Conservation (phyloP, 2,888 invertebrate genomes). For the Torymus aiolomorphi region DNA sequence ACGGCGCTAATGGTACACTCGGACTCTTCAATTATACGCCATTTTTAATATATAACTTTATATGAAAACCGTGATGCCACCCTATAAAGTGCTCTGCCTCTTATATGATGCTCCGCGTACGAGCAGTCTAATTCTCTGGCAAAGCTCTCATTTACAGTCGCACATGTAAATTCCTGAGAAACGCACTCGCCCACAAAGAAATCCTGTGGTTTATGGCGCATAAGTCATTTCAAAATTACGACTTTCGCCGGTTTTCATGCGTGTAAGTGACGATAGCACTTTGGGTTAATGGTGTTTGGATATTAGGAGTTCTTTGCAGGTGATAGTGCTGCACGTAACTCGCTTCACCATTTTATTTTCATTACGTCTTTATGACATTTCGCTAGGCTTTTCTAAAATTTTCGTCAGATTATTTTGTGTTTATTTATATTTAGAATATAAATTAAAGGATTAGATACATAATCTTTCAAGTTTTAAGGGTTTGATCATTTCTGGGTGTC, state of each 20-base stretch:
- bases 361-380: no score
- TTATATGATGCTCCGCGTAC: conserved; percentile 28
- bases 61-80: conserved; percentile 12
- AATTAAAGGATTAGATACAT: no score
- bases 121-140: conserved; percentile 36
- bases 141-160: conserved; percentile 40
- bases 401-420: no score
- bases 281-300: conserved; percentile 13
- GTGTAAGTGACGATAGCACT: conserved; percentile 22
- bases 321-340: background rate
- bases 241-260: conserved; percentile 5
- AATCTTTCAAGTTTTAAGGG: no score
- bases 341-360: no score
- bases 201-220: conserved; percentile 31
- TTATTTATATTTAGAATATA: no score
- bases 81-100: conserved; percentile 27
- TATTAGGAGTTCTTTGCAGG: conserved; percentile 3
- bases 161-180: conserved; percentile 36
- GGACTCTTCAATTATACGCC: conserved; percentile 20
- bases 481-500: no score
- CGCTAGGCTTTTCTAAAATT: no score
- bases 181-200: background rate
- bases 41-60: conserved; percentile 26
- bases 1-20: conserved; percentile 21
- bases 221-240: conserved; percentile 39